These are phyloP conservation scores for Brachystomella parvula DNA, from an alignment of 1,140 invertebrate genomes.

Conservation along the genomic window DNA sequence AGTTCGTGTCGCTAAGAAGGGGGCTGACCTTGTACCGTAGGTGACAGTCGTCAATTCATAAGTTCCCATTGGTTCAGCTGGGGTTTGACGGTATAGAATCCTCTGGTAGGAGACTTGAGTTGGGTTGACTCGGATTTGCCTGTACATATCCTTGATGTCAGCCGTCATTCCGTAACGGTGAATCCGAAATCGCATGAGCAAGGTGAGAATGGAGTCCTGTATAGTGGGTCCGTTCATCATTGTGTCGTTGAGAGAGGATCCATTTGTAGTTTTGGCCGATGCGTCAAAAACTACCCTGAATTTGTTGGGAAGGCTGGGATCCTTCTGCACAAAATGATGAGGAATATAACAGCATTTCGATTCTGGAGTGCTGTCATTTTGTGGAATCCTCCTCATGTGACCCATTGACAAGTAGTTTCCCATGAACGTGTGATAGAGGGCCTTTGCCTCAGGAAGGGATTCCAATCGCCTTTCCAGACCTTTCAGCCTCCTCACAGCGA, in stretches of 20 bases:
- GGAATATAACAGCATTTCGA: constrained; percentile 29
- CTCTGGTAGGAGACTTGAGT: constrained; percentile 37
- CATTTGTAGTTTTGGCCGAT: constrained; percentile 7
- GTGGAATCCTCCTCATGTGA: constrained; percentile 36
- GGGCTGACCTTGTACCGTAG: constrained; percentile 40
- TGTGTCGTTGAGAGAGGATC: constrained; percentile 41
- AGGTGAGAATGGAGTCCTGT: constrained; percentile 28
- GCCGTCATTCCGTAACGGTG: constrained; percentile 29
- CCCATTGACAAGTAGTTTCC: constrained; percentile 37
- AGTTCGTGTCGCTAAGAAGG: constrained; percentile 40
- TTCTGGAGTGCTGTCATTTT: not conserved
- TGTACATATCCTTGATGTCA: constrained; percentile 40
- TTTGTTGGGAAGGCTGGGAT: constrained; percentile 23
- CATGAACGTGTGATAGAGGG: constrained; percentile 39
- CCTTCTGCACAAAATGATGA: constrained; percentile 29
- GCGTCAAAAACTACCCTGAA: constrained; percentile 33
- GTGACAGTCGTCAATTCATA: constrained; percentile 39
- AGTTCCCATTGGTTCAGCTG: constrained; percentile 34
- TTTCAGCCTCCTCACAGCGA: constrained; percentile 30
- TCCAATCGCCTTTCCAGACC: constrained; percentile 33
- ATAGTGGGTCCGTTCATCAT: constrained; percentile 40
- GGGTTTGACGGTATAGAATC: constrained; percentile 41
- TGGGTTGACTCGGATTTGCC: constrained; percentile 21
- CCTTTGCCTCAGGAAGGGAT: constrained; percentile 20
- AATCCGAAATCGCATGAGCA: constrained; percentile 33